Evolutionary conservation across 2,113 vertebrate genomes (phyloP).

Genomic region (Tonatia bakeri): DNA sequence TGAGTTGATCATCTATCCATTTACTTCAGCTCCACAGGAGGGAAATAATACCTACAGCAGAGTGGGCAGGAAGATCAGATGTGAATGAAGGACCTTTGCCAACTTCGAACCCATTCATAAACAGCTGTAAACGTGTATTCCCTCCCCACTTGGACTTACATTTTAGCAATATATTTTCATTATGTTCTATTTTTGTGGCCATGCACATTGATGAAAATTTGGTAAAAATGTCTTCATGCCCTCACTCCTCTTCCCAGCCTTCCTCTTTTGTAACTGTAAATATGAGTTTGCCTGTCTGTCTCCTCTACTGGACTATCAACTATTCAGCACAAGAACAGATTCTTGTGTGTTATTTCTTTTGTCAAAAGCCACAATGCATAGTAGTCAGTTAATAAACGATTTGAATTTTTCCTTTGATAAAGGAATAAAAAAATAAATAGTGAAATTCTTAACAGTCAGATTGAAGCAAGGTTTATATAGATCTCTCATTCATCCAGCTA

Average conservation of each 20-base stretch:
- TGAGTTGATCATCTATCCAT: neutral
- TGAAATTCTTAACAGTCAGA: neutral
- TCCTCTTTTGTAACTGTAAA: neutral
- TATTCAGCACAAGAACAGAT: neutral
- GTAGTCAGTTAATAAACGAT: neutral
- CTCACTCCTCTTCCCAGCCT: neutral
- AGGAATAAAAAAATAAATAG: neutral
- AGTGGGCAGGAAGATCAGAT: neutral
- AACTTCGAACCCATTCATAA: neutral
- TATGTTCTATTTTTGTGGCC: neutral
- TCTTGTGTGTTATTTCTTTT: neutral
- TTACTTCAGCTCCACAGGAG: neutral
- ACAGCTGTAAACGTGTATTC: neutral
- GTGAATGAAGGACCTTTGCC: neutral
- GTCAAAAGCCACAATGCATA: neutral
- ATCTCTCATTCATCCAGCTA: neutral
- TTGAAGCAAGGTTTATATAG: neutral
- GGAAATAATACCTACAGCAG: neutral
- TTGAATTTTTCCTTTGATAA: conserved; percentile 8
- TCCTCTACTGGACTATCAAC: neutral
- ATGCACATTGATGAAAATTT: neutral
- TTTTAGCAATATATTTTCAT: neutral
- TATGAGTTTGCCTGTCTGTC: neutral
- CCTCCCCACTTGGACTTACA: neutral
- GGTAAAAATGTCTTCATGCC: neutral